Base-by-base conservation (phyloP, 2,888 invertebrate genomes). In the Hypomecis punctinalis region DNA sequence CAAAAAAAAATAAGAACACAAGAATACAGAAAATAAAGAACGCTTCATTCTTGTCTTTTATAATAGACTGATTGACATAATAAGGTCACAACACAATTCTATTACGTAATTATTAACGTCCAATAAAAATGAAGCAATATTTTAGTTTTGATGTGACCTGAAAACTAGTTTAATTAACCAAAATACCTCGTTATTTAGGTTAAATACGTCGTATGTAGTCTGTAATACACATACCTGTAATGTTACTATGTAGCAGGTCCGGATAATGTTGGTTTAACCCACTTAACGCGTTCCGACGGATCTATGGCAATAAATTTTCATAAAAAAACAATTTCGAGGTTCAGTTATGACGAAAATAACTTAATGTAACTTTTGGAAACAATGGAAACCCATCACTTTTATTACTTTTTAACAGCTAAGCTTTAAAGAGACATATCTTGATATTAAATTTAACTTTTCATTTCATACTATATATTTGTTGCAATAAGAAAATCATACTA, bases 201-300 rank as follows among this genome's bases (percentile, higher is more conserved):
- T 63, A 59, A 48, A 45, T 45, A 54, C 48, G 36, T 46, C 40
- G n/a, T 48, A 57, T 47, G 42, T 51, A 63, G 35, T 23, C 23
- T 23, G 23, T 23, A 23, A 23, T 23, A 23, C 23, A 39, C 56
- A 35, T 64, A 64, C 55, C 59, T 64, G 64, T 46, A 60, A 33
- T 33, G 40, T 52, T 42, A 64, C 59, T 51, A 46, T 46, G 63
- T 63, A 63, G 43, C 47, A 11, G 55, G 53, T 60, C 61, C 63
- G 61, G 39, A 60, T 68, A 62, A 69, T 70, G 69, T 74, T 74
- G 56, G 63, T 68, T 59, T 73, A 70, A 72, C 68, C 70, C 62
- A 72, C 68, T 67, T 67, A 67, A 67, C 57, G 67, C 61, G 40
- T 65, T 57, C 61, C 43, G 40, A 51, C 52, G 52, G 52, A 40